Evolutionary conservation across 2,888 invertebrate species (phyloP).

Genomic region (Slavum lentiscoides): DNA sequence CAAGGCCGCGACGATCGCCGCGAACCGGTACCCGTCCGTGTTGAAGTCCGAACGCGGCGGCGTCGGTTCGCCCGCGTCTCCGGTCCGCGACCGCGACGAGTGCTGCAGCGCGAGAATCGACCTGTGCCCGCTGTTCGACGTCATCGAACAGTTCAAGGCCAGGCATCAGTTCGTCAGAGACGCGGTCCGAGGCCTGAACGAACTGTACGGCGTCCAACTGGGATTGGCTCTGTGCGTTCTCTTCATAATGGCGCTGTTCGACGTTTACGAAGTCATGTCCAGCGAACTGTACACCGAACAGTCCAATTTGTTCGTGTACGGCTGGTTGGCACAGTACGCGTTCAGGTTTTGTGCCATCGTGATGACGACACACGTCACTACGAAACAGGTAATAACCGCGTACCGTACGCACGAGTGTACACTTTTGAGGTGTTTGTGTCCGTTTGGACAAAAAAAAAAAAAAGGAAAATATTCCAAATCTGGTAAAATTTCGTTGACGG

Average conservation of each 20-base stretch:
- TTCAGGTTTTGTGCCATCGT: conserved; percentile 33
- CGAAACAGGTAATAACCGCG: conserved; percentile 11
- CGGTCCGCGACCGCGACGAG: neutral
- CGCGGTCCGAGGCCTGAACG: neutral
- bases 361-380: neutral
- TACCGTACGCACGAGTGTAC: no score
- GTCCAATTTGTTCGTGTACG: neutral
- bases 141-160: neutral
- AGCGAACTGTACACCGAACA: neutral
- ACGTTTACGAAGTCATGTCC: conserved; percentile 8
- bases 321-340: conserved; percentile 13
- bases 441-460: no score
- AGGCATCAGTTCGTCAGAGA: conserved; percentile 20
- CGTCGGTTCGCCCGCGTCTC: neutral
- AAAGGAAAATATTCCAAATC: no score
- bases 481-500: no score
- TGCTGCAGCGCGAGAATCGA: no score
- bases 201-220: neutral
- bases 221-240: neutral
- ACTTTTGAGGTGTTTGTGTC: no score
- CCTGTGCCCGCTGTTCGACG: neutral
- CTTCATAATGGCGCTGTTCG: conserved; percentile 4
- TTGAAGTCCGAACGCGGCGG: neutral
- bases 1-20: neutral
- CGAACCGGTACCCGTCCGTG: conserved; percentile 6